Evolutionary conservation across 2,888 invertebrate species (phyloP).

Genomic region (Odontocerum albicorne): DNA sequence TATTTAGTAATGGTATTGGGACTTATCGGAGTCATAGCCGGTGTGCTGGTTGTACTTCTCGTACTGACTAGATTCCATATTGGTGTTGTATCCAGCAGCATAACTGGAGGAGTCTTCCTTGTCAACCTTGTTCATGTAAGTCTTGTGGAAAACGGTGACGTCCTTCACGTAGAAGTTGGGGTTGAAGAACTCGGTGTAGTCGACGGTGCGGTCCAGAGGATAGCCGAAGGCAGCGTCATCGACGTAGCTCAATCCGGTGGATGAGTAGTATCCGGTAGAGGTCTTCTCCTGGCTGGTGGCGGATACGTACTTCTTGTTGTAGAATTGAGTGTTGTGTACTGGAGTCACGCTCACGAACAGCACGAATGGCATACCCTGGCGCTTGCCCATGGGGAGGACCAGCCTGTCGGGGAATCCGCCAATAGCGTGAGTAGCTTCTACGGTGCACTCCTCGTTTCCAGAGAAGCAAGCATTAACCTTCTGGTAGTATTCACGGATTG

Average conservation of each 20-base stretch:
- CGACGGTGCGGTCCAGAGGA: conserved; percentile 73
- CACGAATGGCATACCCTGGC: conserved; percentile 66
- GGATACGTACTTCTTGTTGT: too few species aligned
- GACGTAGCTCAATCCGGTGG: conserved; percentile 52
- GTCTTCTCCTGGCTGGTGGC: too few species aligned
- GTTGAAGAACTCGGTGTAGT: conserved; percentile 60
- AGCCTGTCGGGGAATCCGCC: conserved; percentile 66
- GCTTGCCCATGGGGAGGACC: conserved; percentile 71
- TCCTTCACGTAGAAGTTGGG: conserved; percentile 69
- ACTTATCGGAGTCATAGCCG: too few species aligned
- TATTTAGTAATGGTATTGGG: too few species aligned
- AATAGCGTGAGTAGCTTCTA: conserved; percentile 54
- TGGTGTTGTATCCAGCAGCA: too few species aligned
- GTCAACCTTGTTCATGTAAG: neutral
- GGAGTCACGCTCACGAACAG: conserved; percentile 65
- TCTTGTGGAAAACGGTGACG: conserved; percentile 63
- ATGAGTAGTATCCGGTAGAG: too few species aligned
- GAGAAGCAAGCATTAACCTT: conserved; percentile 16
- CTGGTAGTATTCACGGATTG: conserved; percentile 46
- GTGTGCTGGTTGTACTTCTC: too few species aligned
- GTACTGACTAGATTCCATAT: too few species aligned
- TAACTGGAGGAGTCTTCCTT: too few species aligned
- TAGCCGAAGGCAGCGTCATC: conserved; percentile 70
- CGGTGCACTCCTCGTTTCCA: conserved; percentile 48
- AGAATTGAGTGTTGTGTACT: too few species aligned